Evolutionary conservation across 2,888 invertebrate genomes (phyloP).

Genomic region (Crocallis elinguaria): DNA sequence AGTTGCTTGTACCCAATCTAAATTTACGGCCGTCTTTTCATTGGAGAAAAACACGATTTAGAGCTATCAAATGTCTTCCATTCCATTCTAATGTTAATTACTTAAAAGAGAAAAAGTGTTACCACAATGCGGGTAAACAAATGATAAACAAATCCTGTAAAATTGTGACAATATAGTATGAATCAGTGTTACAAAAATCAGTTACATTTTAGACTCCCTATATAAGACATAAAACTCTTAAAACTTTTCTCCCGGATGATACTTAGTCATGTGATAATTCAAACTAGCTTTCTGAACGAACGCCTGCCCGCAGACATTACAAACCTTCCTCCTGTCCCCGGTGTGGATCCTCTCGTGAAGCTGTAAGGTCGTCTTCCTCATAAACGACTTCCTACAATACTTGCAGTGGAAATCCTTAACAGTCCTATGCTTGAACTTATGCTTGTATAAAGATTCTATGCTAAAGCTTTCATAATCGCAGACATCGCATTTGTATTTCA

Average conservation of each 20-base stretch:
- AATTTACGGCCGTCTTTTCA: no score
- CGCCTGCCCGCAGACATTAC: slow-evolving; percentile 66
- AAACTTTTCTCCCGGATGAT: slow-evolving; percentile 69
- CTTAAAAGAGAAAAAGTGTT: no score
- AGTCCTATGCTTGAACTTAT: slow-evolving; percentile 71
- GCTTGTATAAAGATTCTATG: slow-evolving; percentile 60
- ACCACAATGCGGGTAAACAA: no score
- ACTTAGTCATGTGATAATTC: slow-evolving; percentile 75
- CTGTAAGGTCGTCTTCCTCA: slow-evolving; percentile 61
- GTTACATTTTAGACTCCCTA: no score
- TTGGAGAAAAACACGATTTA: no score
- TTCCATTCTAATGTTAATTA: no score
- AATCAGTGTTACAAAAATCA: no score
- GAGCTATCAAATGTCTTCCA: no score
- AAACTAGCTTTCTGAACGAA: slow-evolving; percentile 77
- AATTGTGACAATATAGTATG: no score
- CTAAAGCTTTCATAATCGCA: slow-evolving; percentile 71
- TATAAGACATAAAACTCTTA: no score
- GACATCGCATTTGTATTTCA: slow-evolving; percentile 59
- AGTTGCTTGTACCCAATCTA: no score
- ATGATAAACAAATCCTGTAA: no score
- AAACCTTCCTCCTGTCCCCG: slow-evolving; percentile 67
- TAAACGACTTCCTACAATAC: slow-evolving; percentile 73
- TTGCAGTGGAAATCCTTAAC: slow-evolving; percentile 71
- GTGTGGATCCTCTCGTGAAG: slow-evolving; percentile 73